phyloP scores from a whole-genome alignment of 1,140 invertebrate genomes.

The Saxidomus purpurata region DNA sequence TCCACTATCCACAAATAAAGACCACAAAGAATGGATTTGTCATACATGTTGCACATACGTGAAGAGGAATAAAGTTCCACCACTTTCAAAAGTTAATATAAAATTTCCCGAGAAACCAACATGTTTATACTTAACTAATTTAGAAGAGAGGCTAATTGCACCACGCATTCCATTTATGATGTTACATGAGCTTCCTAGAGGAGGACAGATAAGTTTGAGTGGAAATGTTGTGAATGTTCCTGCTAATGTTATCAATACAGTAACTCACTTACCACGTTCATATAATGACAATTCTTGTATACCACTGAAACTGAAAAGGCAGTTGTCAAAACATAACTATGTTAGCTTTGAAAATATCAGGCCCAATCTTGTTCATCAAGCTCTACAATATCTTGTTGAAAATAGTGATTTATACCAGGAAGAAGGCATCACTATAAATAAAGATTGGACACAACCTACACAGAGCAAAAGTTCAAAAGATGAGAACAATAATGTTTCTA shows the following conservation, averaged over 20 bases:
- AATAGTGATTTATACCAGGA: constrained; percentile 41
- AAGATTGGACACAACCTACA: neutral
- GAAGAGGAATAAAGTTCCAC: constrained; percentile 25
- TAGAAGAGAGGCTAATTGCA: constrained; percentile 10
- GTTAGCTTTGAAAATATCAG: constrained; percentile 13
- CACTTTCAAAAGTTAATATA: neutral
- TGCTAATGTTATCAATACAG: constrained; percentile 41
- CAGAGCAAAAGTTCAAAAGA: neutral
- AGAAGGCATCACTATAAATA: constrained; percentile 36
- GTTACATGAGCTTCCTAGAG: constrained; percentile 42
- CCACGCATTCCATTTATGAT: constrained; percentile 55
- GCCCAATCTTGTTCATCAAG: constrained; percentile 42
- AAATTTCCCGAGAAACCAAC: neutral
- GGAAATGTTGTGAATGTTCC: constrained; percentile 71
- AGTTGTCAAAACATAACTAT: constrained; percentile 24
- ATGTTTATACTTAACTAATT: neutral
- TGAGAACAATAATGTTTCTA: too few species aligned
- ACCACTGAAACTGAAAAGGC: constrained; percentile 53
- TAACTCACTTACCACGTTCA: constrained; percentile 41
- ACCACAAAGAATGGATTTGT: constrained; percentile 49
- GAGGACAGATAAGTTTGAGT: neutral
- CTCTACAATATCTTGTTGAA: constrained; percentile 35
- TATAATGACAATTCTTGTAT: constrained; percentile 41
- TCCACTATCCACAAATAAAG: neutral
- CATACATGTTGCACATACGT: constrained; percentile 36